Evolutionary conservation across 2,113 vertebrate species (phyloP).

Genomic region (Ciconia stormi): DNA sequence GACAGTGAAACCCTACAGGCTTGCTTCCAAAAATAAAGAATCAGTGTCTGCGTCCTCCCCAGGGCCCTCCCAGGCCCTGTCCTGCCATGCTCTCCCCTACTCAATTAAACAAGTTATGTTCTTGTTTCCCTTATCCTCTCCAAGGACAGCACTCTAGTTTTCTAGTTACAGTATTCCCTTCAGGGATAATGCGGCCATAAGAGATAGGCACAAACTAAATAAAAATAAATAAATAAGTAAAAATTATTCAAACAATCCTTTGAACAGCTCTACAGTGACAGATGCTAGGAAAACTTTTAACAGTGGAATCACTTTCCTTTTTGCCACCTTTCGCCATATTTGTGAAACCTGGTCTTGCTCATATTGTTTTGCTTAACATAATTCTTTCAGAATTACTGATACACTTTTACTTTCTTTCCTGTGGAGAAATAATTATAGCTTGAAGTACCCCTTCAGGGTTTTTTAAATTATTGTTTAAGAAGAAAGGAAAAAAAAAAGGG

Average conservation of each 20-base stretch:
- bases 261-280: neutral
- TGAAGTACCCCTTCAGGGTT: neutral
- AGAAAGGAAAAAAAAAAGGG: neutral
- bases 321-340: neutral
- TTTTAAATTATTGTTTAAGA: neutral
- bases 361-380: neutral
- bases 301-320: neutral
- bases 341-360: neutral
- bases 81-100: neutral
- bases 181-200: neutral
- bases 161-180: neutral
- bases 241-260: neutral
- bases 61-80: neutral
- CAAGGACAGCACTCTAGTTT: neutral
- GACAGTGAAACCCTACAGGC: neutral
- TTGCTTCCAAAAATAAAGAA: neutral
- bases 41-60: accelerated
- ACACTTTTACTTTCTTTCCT: neutral
- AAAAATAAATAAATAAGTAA: neutral
- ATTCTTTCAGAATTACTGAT: neutral
- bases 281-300: neutral
- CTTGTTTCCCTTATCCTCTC: neutral
- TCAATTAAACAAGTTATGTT: neutral
- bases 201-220: neutral
- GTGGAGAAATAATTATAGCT: neutral